Evolutionary conservation across 1,140 invertebrate species (phyloP), one percentile per base, ranked within the genome.

Genomic region (Brachionus plicatilis): DNA sequence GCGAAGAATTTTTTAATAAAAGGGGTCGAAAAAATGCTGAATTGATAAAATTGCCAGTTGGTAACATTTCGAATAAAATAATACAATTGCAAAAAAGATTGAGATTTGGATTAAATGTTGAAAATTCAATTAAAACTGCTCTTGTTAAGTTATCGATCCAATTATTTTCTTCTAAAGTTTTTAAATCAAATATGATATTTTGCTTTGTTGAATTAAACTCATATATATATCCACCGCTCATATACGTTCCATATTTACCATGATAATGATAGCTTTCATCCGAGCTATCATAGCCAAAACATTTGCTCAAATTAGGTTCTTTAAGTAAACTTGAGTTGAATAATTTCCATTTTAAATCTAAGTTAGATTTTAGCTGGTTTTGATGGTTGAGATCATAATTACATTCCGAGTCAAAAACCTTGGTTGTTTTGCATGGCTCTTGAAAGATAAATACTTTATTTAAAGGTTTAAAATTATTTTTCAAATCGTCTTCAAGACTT

Each of bases 91-190:
- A 65, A 79, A 94, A 93, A 24, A 93, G 88, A 87, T 94, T 94
- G 56, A 93, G 90, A 88, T 94, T 94, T 11, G 92, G 92, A 88
- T 94, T 94, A 88, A 93, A 94, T 27, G 93, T 90, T 0, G 92
- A 92, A 86, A 94, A 94, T 88, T 94, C 93, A 1, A 94, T 87
- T 86, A 94, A 93, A 37, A 94, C 88, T 1, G 90, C 93, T 86
- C 93, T 87, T 0, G 93, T 94, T 14, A 91, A 92, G 85, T 92
- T 86, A 27, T 90, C 90, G 29, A 94, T 91, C 93, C 93, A 94
- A 1, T 92, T 87, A 84, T 60, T 60, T 5, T 60, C 53, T 20
- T 60, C n/a, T 24, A 60, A 60, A 60, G 7, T 60, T 60, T 60
- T 60, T 24, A 60, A 20, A 17, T 60, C 53, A 20, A 20, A 60